A percentile compares a stretch with the other conserved stretches of the same genome.
Conservation (phyloP, 2,888 invertebrate genomes). For the Cryptocephalus primarius region DNA sequence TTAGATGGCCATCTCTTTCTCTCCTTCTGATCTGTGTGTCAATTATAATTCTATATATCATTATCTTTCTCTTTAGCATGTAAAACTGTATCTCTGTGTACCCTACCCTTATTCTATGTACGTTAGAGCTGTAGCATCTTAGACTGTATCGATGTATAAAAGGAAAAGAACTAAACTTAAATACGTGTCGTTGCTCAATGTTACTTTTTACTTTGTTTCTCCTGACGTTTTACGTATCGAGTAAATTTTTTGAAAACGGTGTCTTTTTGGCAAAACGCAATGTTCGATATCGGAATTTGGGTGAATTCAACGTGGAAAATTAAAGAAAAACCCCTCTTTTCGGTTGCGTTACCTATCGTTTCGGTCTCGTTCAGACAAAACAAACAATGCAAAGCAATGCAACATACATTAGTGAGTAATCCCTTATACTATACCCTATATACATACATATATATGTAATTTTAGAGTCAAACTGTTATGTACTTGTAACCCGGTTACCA, state of each 20-base stretch:
- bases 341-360: neutral
- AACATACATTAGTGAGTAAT: slow-evolving; percentile 19
- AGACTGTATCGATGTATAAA: slow-evolving; percentile 33
- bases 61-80: slow-evolving; percentile 18
- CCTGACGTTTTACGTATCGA: slow-evolving; percentile 7
- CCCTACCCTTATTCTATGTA: slow-evolving; percentile 22
- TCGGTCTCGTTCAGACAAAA: slow-evolving; percentile 1
- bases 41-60: slow-evolving; percentile 28
- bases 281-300: slow-evolving; percentile 40
- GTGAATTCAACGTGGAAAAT: slow-evolving; percentile 33
- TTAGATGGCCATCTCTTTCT: slow-evolving; percentile 12
- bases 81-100: slow-evolving; percentile 22
- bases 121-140: slow-evolving; percentile 21
- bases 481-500: slow-evolving; percentile 27
- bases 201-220: neutral
- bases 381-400: slow-evolving; percentile 28
- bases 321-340: neutral
- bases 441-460: neutral
- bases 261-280: slow-evolving; percentile 38
- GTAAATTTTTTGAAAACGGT: slow-evolving; percentile 19
- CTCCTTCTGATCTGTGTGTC: slow-evolving; percentile 28
- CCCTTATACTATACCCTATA: slow-evolving; percentile 11
- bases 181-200: slow-evolving; percentile 39
- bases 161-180: slow-evolving; percentile 12
- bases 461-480: slow-evolving; percentile 1